phyloP scores from a whole-genome alignment of 2,888 invertebrate species.

The Gisinianus flammeolus region DNA sequence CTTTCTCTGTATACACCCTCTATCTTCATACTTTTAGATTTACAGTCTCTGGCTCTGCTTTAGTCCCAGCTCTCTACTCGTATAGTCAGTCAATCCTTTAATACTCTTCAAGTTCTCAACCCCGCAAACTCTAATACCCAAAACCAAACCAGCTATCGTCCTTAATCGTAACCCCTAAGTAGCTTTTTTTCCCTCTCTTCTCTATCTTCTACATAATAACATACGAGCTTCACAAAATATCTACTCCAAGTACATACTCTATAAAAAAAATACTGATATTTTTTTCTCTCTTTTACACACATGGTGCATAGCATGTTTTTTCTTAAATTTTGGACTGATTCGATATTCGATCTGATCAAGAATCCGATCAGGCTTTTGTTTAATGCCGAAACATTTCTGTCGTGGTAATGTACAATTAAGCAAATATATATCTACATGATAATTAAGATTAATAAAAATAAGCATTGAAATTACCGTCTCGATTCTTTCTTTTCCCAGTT shows the following conservation, averaged over 20 bases:
- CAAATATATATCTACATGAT: no score
- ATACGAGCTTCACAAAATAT: background rate
- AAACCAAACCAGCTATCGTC: background rate
- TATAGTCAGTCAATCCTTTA: constrained; percentile 18
- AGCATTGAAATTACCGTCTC: constrained; percentile 70
- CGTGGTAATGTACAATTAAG: no score
- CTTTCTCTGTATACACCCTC: background rate
- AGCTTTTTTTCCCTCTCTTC: background rate
- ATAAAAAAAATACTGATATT: background rate
- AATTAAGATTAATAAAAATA: no score
- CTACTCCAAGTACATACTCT: background rate
- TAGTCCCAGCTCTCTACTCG: background rate
- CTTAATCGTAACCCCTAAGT: background rate
- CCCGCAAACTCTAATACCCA: background rate
- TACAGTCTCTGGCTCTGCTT: background rate
- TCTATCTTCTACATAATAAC: background rate
- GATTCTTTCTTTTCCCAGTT: constrained; percentile 71
- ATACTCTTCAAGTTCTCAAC: constrained; percentile 48
- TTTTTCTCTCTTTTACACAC: no score
- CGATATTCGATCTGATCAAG: no score
- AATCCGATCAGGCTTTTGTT: no score
- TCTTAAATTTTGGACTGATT: no score
- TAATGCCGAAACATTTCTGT: no score
- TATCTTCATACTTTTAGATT: constrained; percentile 14
- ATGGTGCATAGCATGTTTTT: no score